A percentile compares a stretch with the other conserved stretches of the same genome.
These are phyloP conservation scores for Acanthornis magna DNA, from an alignment of 2,797 vertebrate genomes.

Conservation along the genomic window DNA sequence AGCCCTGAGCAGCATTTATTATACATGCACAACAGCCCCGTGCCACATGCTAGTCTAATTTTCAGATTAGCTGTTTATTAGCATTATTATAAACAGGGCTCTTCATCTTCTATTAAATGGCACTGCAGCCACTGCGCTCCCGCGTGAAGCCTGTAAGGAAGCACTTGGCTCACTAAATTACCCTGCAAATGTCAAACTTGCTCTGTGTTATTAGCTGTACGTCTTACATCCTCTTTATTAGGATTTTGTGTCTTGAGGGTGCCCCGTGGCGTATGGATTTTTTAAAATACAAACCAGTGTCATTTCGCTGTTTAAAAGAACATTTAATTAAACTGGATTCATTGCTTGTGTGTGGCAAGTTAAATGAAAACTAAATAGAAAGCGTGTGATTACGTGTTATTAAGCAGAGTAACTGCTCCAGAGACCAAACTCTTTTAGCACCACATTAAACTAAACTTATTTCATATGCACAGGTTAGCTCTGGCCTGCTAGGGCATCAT, in stretches of 20 bases:
- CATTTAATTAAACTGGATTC: slow-evolving; percentile 82
- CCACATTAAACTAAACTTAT: slow-evolving; percentile 84
- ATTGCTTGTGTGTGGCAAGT: slow-evolving; percentile 69
- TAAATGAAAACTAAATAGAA: slow-evolving; percentile 78
- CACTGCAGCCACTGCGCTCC: not conserved
- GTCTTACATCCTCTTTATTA: slow-evolving; percentile 74
- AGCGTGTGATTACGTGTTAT: slow-evolving; percentile 83
- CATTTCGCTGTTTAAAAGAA: slow-evolving; percentile 77
- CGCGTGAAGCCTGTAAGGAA: slow-evolving; percentile 10
- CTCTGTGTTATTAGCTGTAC: slow-evolving; percentile 70
- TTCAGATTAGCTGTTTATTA: slow-evolving; percentile 54
- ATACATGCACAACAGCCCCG: not conserved
- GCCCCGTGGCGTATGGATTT: slow-evolving; percentile 68
- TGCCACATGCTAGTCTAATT: slow-evolving; percentile 16
- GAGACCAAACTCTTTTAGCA: slow-evolving; percentile 86
- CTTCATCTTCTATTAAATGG: slow-evolving; percentile 46
- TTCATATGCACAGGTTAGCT: slow-evolving; percentile 88
- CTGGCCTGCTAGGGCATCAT: slow-evolving; percentile 76
- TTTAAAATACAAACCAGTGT: slow-evolving; percentile 74
- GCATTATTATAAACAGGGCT: not conserved
- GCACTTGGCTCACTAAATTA: slow-evolving; percentile 66
- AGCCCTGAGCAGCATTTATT: not conserved
- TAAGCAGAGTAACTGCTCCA: slow-evolving; percentile 78
- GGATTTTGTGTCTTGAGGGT: slow-evolving; percentile 70
- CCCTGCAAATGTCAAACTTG: slow-evolving; percentile 71